phyloP scores from a whole-genome alignment of 2,797 vertebrate species.

The Mallotus villosus region DNA sequence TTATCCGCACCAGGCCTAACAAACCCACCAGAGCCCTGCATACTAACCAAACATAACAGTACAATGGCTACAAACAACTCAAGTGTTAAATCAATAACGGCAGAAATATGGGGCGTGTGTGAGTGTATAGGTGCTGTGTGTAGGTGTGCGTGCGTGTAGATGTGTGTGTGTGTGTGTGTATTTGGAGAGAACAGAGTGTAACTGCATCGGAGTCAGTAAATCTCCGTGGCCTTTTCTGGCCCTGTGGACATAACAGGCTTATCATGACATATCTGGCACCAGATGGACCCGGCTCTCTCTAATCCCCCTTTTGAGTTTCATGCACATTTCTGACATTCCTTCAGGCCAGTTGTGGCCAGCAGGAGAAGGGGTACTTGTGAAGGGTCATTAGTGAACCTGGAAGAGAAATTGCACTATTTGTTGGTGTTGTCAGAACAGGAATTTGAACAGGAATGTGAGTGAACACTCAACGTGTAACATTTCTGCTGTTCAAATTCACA shows the following conservation, averaged over 20 bases:
- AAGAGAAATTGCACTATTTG: constrained; percentile 23
- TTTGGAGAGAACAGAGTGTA: constrained; percentile 69
- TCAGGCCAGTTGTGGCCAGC: constrained; percentile 54
- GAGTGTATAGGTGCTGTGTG: constrained; percentile 16
- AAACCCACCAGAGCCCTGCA: constrained; percentile 53
- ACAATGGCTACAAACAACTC: constrained; percentile 66
- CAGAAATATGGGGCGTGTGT: constrained; percentile 63
- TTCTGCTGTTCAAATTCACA: too few species aligned
- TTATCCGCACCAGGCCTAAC: constrained; percentile 48
- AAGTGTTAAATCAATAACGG: constrained; percentile 66
- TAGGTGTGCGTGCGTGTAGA: constrained; percentile 29
- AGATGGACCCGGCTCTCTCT: constrained; percentile 53
- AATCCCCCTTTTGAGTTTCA: constrained; percentile 73
- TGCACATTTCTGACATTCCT: constrained; percentile 70
- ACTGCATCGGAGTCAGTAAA: constrained; percentile 62
- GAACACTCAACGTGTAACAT: too few species aligned
- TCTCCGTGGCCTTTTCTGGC: constrained; percentile 57
- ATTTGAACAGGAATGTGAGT: too few species aligned
- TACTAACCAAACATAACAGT: constrained; percentile 59
- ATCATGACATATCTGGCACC: constrained; percentile 63
- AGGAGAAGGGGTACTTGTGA: constrained; percentile 26
- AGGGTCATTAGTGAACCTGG: constrained; percentile 15
- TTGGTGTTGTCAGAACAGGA: background rate
- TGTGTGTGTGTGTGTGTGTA: constrained; percentile 40
- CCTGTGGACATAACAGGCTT: constrained; percentile 59